Evolutionary conservation across 2,888 invertebrate genomes (phyloP), one percentile per base, ranked within the genome.

Genomic region (Enchytraeus crypticus): DNA sequence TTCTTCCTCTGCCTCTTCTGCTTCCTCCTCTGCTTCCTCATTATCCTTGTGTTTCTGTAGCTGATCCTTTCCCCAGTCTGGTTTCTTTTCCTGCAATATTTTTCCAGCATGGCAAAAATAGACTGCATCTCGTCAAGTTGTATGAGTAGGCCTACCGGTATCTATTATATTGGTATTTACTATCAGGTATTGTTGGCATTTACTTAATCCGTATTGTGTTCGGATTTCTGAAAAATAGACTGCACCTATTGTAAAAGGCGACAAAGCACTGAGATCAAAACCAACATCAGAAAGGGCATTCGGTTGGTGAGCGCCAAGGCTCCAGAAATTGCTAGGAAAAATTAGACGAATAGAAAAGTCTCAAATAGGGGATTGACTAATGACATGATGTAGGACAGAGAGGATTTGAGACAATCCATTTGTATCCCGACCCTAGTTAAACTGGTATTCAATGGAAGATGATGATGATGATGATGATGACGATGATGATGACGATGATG

Each of bases 11-110:
- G 53, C 64, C 55, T 47, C 65, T 23, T 54, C 67, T 38, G 61
- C 69, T 43, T 57, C 61, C 21, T 61, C 66, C 43, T 63, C 62
- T 11, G 64, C 64, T 5, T 57, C 61, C 54, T 66, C 67, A 29
- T 61, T 61, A 5, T 57, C 63, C 33, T 64, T 64, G 30, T 61
- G 55, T 34, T 69, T 59, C 47, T 66, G 63, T 54, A 65, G 59
- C 14, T 49, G 60, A 32, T 66, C 66, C 46, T 59, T 53, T 14
- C 66, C 62, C 68, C 68, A 69, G 30, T 66, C 69, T 26, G 69
- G 68, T 30, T 64, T 64, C 53, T 65, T 61, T n/a, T 51, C 59
- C 64, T 68, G 60, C n/a, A 27, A 4, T 23, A 11, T 27, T 33
- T 51, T 29, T 5, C 30, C n/a, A 51, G 30, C 30, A 23, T 27